These are phyloP conservation scores for Andrena marginata DNA, from an alignment of 2,888 invertebrate genomes.

Conservation along the genomic window DNA sequence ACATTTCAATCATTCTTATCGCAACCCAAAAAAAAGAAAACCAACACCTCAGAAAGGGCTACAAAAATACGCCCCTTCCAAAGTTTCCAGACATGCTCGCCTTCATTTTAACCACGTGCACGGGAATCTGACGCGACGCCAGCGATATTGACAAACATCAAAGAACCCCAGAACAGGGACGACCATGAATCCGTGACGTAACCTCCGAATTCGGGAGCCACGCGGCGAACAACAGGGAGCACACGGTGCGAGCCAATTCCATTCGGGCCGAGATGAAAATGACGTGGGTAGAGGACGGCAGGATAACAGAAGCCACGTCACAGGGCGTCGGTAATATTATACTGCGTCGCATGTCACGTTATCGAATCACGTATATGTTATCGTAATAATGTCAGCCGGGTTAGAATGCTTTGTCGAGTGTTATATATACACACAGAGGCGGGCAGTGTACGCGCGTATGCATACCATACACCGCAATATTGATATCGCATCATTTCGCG, in stretches of 20 bases:
- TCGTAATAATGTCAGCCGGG: slow-evolving; percentile 57
- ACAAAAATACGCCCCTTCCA: too few relatives aligned
- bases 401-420: slow-evolving; percentile 61
- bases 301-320: slow-evolving; percentile 42
- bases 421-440: slow-evolving; percentile 3
- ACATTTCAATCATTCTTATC: too few relatives aligned
- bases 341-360: slow-evolving; percentile 47
- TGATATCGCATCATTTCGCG: slow-evolving; percentile 62
- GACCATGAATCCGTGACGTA: not conserved
- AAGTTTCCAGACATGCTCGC: too few relatives aligned
- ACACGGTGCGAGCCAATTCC: slow-evolving; percentile 27
- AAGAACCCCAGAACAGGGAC: slow-evolving; percentile 7
- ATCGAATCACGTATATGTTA: slow-evolving; percentile 47
- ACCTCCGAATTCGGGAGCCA: slow-evolving; percentile 19
- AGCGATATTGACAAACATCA: slow-evolving; percentile 18
- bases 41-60: too few relatives aligned
- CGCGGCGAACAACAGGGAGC: slow-evolving; percentile 18
- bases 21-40: too few relatives aligned
- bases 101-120: not conserved
- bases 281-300: slow-evolving; percentile 15
- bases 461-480: slow-evolving; percentile 47
- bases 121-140: not conserved
- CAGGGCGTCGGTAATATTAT: slow-evolving; percentile 53
- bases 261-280: slow-evolving; percentile 46
- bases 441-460: slow-evolving; percentile 4